Evolutionary conservation across 2,113 vertebrate species (phyloP).

Genomic region (Panthera uncia): DNA sequence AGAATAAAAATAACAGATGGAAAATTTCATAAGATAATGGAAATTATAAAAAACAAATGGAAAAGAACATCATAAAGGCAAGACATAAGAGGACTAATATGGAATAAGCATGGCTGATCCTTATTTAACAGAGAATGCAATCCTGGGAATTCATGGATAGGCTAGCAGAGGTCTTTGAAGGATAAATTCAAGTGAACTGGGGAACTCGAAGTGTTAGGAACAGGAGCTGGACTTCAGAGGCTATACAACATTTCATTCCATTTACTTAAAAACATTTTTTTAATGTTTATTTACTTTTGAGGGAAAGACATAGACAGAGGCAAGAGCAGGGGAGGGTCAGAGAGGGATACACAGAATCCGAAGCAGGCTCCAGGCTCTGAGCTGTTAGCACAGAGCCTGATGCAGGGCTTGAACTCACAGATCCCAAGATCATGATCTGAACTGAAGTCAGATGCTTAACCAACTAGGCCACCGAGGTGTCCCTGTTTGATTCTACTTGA

Average conservation of each 20-base stretch:
- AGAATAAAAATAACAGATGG: neutral
- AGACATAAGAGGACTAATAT: neutral
- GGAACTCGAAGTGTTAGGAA: neutral
- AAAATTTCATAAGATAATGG: neutral
- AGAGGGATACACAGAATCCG: no score
- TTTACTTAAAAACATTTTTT: no score
- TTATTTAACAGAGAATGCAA: neutral
- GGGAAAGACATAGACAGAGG: no score
- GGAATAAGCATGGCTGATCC: neutral
- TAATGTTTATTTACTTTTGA: no score
- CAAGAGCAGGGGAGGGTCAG: no score
- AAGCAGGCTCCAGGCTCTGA: no score
- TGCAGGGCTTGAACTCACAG: no score
- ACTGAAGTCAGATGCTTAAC: no score
- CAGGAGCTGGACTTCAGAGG: neutral
- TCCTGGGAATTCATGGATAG: neutral
- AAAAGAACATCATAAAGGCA: neutral
- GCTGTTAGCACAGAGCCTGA: no score
- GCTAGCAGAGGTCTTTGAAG: neutral
- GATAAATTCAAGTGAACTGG: neutral
- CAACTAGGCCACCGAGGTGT: no score
- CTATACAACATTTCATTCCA: neutral
- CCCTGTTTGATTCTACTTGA: neutral
- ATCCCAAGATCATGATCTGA: no score
- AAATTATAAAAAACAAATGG: neutral